Base-by-base conservation (phyloP, 2,888 invertebrate genomes). In the Pheosia gnoma region DNA sequence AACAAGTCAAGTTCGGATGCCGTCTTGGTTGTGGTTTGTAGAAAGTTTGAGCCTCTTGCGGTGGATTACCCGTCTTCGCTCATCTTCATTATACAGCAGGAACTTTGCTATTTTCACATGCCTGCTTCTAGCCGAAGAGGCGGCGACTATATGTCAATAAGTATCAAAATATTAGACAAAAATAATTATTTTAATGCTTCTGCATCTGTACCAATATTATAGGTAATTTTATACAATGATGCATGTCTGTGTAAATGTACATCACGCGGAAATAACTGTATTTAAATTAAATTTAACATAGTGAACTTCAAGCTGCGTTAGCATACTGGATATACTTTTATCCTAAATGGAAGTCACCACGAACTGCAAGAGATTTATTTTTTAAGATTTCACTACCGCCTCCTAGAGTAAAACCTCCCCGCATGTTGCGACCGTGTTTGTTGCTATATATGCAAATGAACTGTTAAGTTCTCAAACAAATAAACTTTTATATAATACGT, bases 401-500 rank as follows among this genome's bases (percentile, higher is more conserved):
- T 57, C 57, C 36, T 57, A 6, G 25, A 41, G 9, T 53, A 53
- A 10, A 43, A 57, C 8, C 10, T 45, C 77, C 77, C 74, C 78
- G 74, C 80, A 79, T 63, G 63, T 67, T 63, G 53, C 77, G 76
- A 72, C 75, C 84, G 82, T 86, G 77, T 86, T 86, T 81, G 80
- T 84, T 87, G 85, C 85, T 84, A 85, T 86, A 81, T 90, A 91
- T 93, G 91, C 88, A 90, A 93, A 93, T 91, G 80, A 87, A 81
- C 79, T 70, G 83, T 82, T 82, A 84, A 89, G 85, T 89, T 90
- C 74, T 80, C 73, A 85, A 88, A 89, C 87, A 90, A 90, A 89
- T 86, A 88, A 85, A 89, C 85, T 88, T 89, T 88, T 87, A 57
- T 41, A 56, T 82, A 83, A 81, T 81, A 81, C 73, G 69, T 74